Base-by-base conservation (phyloP, 2,797 vertebrate genomes). In the Pseudocheirus occidentalis region DNA sequence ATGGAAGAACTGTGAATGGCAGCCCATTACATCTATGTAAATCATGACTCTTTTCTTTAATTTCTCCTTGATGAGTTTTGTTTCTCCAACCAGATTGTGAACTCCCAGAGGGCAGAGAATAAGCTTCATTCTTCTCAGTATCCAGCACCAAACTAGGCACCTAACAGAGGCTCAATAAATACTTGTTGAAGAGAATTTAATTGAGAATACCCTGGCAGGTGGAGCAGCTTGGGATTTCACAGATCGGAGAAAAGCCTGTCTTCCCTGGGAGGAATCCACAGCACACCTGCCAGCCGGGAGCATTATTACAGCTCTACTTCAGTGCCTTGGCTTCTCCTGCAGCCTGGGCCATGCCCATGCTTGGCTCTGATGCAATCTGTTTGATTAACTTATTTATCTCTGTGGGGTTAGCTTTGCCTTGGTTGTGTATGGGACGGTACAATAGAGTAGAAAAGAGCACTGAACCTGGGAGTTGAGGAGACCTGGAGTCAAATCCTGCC, bases 1-100 rank as follows among this genome's bases (percentile, higher is more conserved):
- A 87, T 87, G 73, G 40, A 27, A 87, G 40, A 27, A 24, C 40
- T 46, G 9, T 27, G 73, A 87, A 46, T 21, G n/a, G 66, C 6
- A 28, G 73, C 46, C 73, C 27, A 28, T 7, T 46, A 4, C 73
- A 27, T 81, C 18, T 46, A 81, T 50, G 40, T 50, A 27, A 87
- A 87, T 87, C 24, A 27, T 50, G 21, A 46, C 10, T 50, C 40
- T 95, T 95, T 94, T 91, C 54, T 58, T 91, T 95, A 40, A 73
- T 96, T 93, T 96, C 40, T 66, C 31, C 10, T 90, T 1, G 50
- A 6, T 55, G 87, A 90, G 3, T 40, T 24, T 92, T 73, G 1
- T 90, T 91, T 94, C 29, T 59, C 93, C 16, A 57, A 50, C 31
- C 54, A 81, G 81, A 55, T 7, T 4, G 59, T 92, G 46, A 31